Percentiles rank a stretch among this genome's conserved stretches.
Conservation (phyloP, 2,113 vertebrate genomes). For the Herpetotheres cachinnans region DNA sequence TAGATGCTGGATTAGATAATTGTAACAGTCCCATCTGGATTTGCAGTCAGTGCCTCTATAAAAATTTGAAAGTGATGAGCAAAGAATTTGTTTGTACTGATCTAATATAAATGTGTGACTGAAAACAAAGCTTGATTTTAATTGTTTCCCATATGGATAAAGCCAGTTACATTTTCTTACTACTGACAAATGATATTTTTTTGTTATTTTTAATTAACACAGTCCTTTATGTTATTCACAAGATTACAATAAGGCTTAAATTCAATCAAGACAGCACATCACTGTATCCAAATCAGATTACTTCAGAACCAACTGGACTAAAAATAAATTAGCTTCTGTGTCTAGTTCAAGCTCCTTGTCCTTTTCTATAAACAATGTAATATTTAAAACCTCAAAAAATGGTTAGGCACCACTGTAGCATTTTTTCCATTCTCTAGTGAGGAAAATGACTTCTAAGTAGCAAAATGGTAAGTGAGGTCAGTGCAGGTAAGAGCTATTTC, state of each 20-base stretch:
- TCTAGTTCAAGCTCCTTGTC: not conserved
- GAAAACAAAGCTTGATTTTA: not conserved
- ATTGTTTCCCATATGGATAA: not conserved
- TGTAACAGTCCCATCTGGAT: not conserved
- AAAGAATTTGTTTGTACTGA: not conserved
- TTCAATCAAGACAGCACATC: not conserved
- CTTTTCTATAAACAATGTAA: not conserved
- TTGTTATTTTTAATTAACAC: not conserved
- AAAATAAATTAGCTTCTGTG: not conserved
- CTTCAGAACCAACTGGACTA: not conserved
- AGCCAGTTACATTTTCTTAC: not conserved
- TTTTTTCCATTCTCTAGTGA: slow-evolving; percentile 32
- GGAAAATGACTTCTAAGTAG: not conserved
- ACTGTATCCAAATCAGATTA: not conserved
- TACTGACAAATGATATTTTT: not conserved
- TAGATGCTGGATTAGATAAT: not conserved
- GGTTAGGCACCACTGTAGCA: not conserved
- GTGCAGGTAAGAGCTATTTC: slow-evolving; percentile 22
- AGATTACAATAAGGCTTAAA: not conserved
- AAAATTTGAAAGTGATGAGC: not conserved
- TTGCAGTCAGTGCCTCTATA: not conserved
- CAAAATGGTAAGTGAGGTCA: slow-evolving; percentile 33
- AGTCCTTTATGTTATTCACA: not conserved
- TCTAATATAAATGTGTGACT: not conserved
- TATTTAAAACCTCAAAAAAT: slow-evolving; percentile 19